A percentile compares a stretch with the other conserved stretches of the same genome.
These are phyloP conservation scores for Drosophila triauraria DNA, from an alignment of 1,140 invertebrate genomes.

Conservation along the genomic window DNA sequence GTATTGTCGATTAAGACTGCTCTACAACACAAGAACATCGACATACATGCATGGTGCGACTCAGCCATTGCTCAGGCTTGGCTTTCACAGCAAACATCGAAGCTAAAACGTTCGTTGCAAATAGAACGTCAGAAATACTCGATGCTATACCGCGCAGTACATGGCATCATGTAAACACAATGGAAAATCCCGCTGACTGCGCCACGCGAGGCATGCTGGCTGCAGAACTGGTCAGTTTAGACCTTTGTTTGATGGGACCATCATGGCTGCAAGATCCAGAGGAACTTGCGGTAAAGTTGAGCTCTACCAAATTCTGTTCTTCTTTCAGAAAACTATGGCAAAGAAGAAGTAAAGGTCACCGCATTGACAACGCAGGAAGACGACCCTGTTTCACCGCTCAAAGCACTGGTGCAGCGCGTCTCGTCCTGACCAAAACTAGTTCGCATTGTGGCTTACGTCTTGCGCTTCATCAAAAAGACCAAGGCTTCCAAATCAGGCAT, in stretches of 20 bases:
- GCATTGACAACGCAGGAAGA: neutral
- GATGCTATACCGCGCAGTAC: too few species aligned
- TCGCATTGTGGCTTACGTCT: neutral
- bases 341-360: neutral
- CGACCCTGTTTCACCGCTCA: neutral
- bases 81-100: too few species aligned
- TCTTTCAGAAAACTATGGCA: conserved; percentile 1
- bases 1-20: too few species aligned
- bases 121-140: too few species aligned
- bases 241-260: neutral
- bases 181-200: too few species aligned
- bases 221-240: too few species aligned
- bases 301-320: neutral
- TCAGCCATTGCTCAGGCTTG: too few species aligned
- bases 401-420: neutral
- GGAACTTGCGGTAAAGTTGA: neutral
- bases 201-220: too few species aligned
- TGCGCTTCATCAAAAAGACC: neutral
- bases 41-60: too few species aligned
- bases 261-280: neutral
- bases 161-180: too few species aligned
- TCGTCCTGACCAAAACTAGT: neutral
- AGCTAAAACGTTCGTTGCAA: too few species aligned
- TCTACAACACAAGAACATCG: too few species aligned
- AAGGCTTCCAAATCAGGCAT: neutral